These are phyloP conservation scores for Teleiodes luculella DNA, from an alignment of 2,888 invertebrate genomes.

Conservation along the genomic window DNA sequence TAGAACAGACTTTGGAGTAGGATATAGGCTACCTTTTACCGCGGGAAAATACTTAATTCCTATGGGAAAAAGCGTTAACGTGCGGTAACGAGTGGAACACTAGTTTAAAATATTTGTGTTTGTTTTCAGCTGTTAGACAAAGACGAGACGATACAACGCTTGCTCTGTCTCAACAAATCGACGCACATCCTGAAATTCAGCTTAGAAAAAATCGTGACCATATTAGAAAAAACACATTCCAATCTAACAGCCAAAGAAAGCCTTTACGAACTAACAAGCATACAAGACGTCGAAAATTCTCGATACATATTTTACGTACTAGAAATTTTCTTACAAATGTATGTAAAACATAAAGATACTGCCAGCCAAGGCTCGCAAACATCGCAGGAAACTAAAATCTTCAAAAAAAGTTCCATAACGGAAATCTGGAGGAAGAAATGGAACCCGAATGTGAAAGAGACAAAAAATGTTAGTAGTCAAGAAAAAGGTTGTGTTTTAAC, in stretches of 20 bases:
- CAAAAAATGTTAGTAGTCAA: conserved; percentile 27
- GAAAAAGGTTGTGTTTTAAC: conserved; percentile 41
- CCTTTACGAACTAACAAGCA: conserved; percentile 42
- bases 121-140: conserved; percentile 52
- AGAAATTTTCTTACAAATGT: conserved; percentile 46
- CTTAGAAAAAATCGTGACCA: conserved; percentile 48
- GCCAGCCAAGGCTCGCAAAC: conserved; percentile 31
- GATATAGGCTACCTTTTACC: too few species aligned
- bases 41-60: too few species aligned
- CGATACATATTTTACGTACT: conserved; percentile 54
- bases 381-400: conserved; percentile 36
- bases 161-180: conserved; percentile 54
- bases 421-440: conserved; percentile 66
- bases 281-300: conserved; percentile 44
- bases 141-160: conserved; percentile 48
- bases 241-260: conserved; percentile 33
- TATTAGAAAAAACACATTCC: conserved; percentile 36
- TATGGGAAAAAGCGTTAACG: too few species aligned
- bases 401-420: conserved; percentile 48
- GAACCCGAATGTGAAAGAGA: conserved; percentile 42
- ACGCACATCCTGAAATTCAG: conserved; percentile 51
- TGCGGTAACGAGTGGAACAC: too few species aligned
- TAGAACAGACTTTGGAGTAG: too few species aligned
- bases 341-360: conserved; percentile 27
- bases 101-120: too few species aligned